Evolutionary conservation across 2,113 vertebrate genomes (phyloP), one percentile per base, ranked within the genome.

Genomic region (Orientallactaga bullata): DNA sequence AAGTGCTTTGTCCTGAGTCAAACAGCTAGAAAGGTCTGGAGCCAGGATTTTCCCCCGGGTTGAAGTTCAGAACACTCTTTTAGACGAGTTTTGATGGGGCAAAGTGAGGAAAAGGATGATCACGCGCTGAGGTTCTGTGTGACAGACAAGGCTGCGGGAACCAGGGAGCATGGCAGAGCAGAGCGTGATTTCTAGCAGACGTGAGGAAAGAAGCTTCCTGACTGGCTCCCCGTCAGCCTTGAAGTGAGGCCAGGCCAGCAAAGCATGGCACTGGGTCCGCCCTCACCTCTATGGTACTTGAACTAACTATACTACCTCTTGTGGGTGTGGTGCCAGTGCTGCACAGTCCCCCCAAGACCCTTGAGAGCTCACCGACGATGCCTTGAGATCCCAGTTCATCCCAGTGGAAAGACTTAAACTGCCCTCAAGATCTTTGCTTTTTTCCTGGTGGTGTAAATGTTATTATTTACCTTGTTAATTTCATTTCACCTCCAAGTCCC

Each of bases 71-170:
- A 82, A 77, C 30, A 18, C 26, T 88, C 21, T 71, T 72, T 11
- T 47, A 35, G 16, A 30, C 15, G 81, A 17, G 11, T 61, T 85
- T 77, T 87, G 85, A 42, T 21, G 10, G 15, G 35, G 39, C 4
- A 30, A 94, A 87, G 55, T 21, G 18, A 90, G 55, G 77, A 28
- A 89, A 83, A 88, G 66, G 87, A 93, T 88, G 37, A 10, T 72
- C 39, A n/a, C 24, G 88, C 20, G 12, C 21, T 37, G 37, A 58
- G 32, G n/a, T 81, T 71, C 55, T 61, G 4, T 2, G 39, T 73
- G 26, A 23, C n/a, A 85, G 32, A 37, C 28, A 30, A 58, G 30
- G 61, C 65, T 35, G 15, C 39, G 68, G 68, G 74, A 92, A 58
- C 51, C 30, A 78, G 28, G 35, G 35, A 69, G 30, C 1, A 4